Base-by-base conservation (phyloP, 2,888 invertebrate genomes). In the Octodonta nipae region DNA sequence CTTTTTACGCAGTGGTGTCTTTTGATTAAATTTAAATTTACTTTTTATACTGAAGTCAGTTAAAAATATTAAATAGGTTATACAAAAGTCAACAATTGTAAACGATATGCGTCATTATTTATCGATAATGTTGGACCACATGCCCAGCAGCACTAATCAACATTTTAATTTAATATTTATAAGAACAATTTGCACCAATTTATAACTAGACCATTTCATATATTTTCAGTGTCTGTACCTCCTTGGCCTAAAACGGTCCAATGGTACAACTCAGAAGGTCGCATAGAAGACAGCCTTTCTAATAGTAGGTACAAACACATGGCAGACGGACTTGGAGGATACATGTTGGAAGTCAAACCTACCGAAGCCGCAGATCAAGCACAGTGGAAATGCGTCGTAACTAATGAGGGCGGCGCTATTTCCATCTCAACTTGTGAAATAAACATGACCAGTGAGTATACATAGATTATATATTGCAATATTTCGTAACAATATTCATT, bases 341-440 rank as follows among this genome's bases (percentile, higher is more conserved):
- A 83, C 56, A 71, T 79, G 52, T 60, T 88, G 32, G 79, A 84
- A 56, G 71, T 84, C 4, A 71, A 73, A 42, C 72, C 77, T 0
- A 72, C 83, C 0, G 84, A 84, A 61, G 79, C 81, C 43, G 70
- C 71, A 25, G 87, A 89, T 53, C 84, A 84, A 46, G 89, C 88
- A 10, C 84, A 86, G 56, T 87, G 86, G 85, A 87, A 87, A 58
- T 86, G 86, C 53, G 83, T 85, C 7, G 85, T 84, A 5, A 79
- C 79, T 10, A 85, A 79, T 54, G 62, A 70, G 8, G 78, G 78
- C 26, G 83, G 82, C 31, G 71, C 75, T 40, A 76, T 79, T 43
- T 80, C 83, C 37, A 80, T 85, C 38, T 73, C 83, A 14, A 71
- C 78, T 3, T 78, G 81, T 55, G 68, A 68, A 38, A 74, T 87